phyloP scores from a whole-genome alignment of 2,888 invertebrate species.

The Dolichomitus sp. region DNA sequence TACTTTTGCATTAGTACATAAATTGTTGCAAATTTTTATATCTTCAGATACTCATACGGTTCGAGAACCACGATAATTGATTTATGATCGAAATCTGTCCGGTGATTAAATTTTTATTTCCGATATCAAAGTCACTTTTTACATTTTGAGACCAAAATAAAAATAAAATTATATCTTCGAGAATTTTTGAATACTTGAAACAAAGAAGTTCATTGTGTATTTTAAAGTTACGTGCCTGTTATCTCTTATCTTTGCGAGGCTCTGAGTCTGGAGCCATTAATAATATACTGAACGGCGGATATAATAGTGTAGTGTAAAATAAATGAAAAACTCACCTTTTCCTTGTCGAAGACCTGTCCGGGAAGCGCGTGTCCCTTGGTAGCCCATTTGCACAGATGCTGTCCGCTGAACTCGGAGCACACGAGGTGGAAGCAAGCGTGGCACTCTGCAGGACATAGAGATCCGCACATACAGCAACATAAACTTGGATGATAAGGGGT shows the following conservation, averaged over 20 bases:
- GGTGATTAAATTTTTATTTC: too few relatives aligned
- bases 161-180: too few relatives aligned
- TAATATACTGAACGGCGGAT: neutral
- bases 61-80: too few relatives aligned
- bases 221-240: neutral
- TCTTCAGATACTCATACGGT: too few relatives aligned
- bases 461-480: slow-evolving; percentile 89
- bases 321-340: slow-evolving; percentile 80
- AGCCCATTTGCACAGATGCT: slow-evolving; percentile 84
- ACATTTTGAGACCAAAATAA: too few relatives aligned
- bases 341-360: slow-evolving; percentile 82
- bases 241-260: neutral
- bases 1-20: too few relatives aligned
- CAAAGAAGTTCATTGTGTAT: neutral
- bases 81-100: too few relatives aligned
- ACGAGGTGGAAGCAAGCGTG: slow-evolving; percentile 89
- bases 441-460: slow-evolving; percentile 89
- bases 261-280: neutral
- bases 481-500: slow-evolving; percentile 62
- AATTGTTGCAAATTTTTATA: too few relatives aligned
- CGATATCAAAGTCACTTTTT: too few relatives aligned
- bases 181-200: neutral
- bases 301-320: neutral
- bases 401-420: slow-evolving; percentile 85
- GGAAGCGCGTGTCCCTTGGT: slow-evolving; percentile 82